Evolutionary conservation across 2,113 vertebrate species (phyloP).

Genomic region (Trematocara macrostoma): DNA sequence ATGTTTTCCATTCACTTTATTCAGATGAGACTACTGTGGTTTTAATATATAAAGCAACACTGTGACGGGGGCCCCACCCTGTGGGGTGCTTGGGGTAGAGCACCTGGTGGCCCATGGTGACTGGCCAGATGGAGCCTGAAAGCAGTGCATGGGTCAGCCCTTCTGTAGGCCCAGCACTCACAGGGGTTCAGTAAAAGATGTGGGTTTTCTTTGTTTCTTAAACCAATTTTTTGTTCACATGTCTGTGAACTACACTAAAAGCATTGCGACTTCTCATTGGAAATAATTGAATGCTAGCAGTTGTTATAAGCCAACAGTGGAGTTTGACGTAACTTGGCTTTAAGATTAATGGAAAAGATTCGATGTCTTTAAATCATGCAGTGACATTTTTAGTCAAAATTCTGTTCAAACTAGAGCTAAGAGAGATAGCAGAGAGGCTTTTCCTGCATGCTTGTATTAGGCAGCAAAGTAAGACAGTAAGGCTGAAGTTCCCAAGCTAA

Average conservation of each 20-base stretch:
- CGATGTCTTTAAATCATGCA: background rate
- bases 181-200: background rate
- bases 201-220: background rate
- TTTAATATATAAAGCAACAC: background rate
- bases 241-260: background rate
- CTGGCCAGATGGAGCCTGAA: background rate
- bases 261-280: background rate
- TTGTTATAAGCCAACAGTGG: background rate
- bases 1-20: background rate
- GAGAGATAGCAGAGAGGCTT: background rate
- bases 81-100: background rate
- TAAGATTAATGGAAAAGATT: background rate
- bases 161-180: background rate
- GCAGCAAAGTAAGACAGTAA: background rate
- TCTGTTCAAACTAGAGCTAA: background rate
- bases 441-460: background rate
- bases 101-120: background rate
- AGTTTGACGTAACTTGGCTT: background rate
- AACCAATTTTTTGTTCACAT: background rate
- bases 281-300: background rate
- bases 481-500: background rate
- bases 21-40: background rate
- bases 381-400: background rate
- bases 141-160: background rate
- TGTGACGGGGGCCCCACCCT: background rate